phyloP scores from a whole-genome alignment of 2,113 vertebrate genomes.

The Chionomys nivalis region DNA sequence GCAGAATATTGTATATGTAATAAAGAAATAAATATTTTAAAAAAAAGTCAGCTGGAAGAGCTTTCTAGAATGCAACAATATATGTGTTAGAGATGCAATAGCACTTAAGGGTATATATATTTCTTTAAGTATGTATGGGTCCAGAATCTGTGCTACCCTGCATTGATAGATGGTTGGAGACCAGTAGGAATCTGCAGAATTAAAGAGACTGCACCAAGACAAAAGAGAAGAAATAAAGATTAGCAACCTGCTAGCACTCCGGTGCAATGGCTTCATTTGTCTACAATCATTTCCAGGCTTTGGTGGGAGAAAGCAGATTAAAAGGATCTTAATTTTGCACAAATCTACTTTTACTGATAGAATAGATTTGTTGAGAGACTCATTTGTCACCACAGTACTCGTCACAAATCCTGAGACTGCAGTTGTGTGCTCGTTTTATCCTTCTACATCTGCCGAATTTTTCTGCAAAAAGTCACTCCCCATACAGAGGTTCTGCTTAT shows the following conservation, averaged over 20 bases:
- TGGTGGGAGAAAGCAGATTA: slow-evolving; percentile 18
- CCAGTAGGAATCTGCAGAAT: slow-evolving; percentile 23
- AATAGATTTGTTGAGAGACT: slow-evolving; percentile 46
- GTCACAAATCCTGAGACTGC: background rate
- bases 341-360: slow-evolving; percentile 51
- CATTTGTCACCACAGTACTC: background rate
- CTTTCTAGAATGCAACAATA: slow-evolving; percentile 59
- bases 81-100: background rate
- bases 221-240: background rate
- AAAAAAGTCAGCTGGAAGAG: slow-evolving; percentile 64
- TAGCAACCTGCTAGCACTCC: background rate
- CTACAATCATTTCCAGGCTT: background rate
- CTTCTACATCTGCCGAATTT: background rate
- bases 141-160: background rate
- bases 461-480: slow-evolving; percentile 1
- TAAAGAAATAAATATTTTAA: too few relatives aligned
- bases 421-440: background rate
- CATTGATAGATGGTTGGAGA: background rate
- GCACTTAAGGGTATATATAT: slow-evolving; percentile 16
- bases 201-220: slow-evolving; percentile 1
- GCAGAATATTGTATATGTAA: too few relatives aligned
- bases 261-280: slow-evolving; percentile 39
- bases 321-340: slow-evolving; percentile 59
- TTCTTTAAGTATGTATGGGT: background rate
- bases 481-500: background rate